These are phyloP conservation scores for Apteryx mantelli DNA, from an alignment of 2,113 vertebrate species.

Conservation along the genomic window DNA sequence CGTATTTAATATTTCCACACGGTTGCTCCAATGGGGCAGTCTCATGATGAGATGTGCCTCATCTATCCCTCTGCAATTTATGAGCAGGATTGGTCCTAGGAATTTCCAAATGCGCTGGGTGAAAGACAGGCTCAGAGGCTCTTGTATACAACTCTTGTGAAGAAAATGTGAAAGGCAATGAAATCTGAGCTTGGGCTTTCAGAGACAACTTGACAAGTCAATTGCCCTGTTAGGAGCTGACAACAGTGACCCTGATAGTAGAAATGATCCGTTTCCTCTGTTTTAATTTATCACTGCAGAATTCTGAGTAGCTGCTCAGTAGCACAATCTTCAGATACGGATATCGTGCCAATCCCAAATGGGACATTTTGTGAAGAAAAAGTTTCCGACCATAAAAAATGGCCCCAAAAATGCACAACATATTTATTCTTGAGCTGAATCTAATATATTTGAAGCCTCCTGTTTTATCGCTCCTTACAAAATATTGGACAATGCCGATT, in stretches of 20 bases:
- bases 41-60: background rate
- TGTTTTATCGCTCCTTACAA: background rate
- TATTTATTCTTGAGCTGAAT: slow-evolving; percentile 23
- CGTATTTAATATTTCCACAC: background rate
- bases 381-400: background rate
- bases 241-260: slow-evolving; percentile 70
- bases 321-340: slow-evolving; percentile 18
- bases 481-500: background rate
- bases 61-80: slow-evolving; percentile 7
- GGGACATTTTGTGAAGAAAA: background rate
- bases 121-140: slow-evolving; percentile 41
- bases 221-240: slow-evolving; percentile 67
- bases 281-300: slow-evolving; percentile 46
- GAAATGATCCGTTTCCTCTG: slow-evolving; percentile 68
- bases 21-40: background rate
- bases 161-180: slow-evolving; percentile 58
- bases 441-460: background rate
- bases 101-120: background rate
- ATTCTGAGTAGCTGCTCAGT: slow-evolving; percentile 28
- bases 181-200: slow-evolving; percentile 51
- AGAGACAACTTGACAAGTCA: slow-evolving; percentile 69
- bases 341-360: background rate
- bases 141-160: slow-evolving; percentile 4
- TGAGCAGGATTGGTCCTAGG: slow-evolving; percentile 22
- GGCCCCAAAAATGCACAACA: background rate